Percentiles rank a stretch among this genome's conserved stretches.
phyloP scores from a whole-genome alignment of 2,113 vertebrate species.

The Heteronetta atricapilla region DNA sequence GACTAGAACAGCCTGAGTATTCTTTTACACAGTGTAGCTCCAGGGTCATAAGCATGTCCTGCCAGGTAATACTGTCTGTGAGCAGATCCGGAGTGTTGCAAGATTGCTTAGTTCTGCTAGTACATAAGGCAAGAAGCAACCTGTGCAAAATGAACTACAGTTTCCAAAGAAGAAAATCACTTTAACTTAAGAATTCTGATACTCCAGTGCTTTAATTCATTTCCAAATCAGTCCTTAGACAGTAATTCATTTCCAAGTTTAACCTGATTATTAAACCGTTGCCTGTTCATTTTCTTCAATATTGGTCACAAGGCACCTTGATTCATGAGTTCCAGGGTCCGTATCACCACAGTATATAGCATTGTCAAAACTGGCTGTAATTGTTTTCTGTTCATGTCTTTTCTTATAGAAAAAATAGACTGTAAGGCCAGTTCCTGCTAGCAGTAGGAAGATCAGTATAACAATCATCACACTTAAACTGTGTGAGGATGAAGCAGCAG shows the following conservation, averaged over 20 bases:
- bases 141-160: neutral
- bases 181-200: slow-evolving; percentile 31
- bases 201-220: neutral
- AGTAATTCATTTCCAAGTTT: neutral
- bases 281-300: slow-evolving; percentile 92
- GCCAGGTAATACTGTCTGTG: neutral
- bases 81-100: neutral
- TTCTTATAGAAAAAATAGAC: slow-evolving; percentile 83
- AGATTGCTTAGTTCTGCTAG: slow-evolving; percentile 5
- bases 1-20: neutral
- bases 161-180: slow-evolving; percentile 32
- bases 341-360: slow-evolving; percentile 82
- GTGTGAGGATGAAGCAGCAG: neutral
- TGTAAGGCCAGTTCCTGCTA: slow-evolving; percentile 72
- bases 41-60: neutral
- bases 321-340: slow-evolving; percentile 76
- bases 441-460: slow-evolving; percentile 79
- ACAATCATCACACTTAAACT: slow-evolving; percentile 76
- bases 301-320: slow-evolving; percentile 85
- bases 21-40: neutral
- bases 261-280: slow-evolving; percentile 40
- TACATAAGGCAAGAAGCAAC: slow-evolving; percentile 27
- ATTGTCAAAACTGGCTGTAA: slow-evolving; percentile 85
- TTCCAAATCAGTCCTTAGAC: neutral
- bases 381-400: slow-evolving; percentile 56